Evolutionary conservation across 2,888 invertebrate genomes (phyloP), one percentile per base, ranked within the genome.

Genomic region (Sminthurinus aureus): DNA sequence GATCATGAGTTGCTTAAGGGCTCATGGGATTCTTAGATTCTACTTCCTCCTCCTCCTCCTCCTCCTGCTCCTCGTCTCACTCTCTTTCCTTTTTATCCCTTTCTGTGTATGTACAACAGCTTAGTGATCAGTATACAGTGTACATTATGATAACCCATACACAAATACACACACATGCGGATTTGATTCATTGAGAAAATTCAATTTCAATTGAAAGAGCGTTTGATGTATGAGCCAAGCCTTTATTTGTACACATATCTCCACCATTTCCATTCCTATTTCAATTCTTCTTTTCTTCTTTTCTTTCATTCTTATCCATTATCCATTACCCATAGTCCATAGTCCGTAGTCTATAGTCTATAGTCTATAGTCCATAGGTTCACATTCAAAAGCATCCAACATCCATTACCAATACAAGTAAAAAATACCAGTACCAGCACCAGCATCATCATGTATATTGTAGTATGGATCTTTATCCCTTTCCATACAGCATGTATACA

Each of bases 141-240:
- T 64, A 64, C n/a, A n/a, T 15, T 1, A 22, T 67, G 20, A 20
- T 22, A 20, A 20, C 67, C 11, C 67, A 67, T 8, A 15, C n/a
- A n/a, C 67, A 67, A 2, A 64, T 8, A 64, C 18, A n/a, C 15
- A 15, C 76, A 52, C 76, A 58, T 79, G 50, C 12, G 79, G 51
- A 69, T 69, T 79, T 83, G 79, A 80, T 80, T 80, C 80, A 83
- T 79, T 77, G 77, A 80, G 80, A 80, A 83, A 83, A 83, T 83
- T 83, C 83, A 80, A 83, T 83, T 83, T 83, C 79, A 83, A 83
- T 83, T 79, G 79, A 83, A 80, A 76, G 74, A 79, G n/a, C 58
- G 50, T 74, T 79, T 67, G 1, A 71, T 79, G 66, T 69, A 50
- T 79, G 76, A 52, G 52, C 18, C 52, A 76, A 15, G 76, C 24